phyloP scores from a whole-genome alignment of 2,888 invertebrate species.

The Lordiphosa fenestrarum region DNA sequence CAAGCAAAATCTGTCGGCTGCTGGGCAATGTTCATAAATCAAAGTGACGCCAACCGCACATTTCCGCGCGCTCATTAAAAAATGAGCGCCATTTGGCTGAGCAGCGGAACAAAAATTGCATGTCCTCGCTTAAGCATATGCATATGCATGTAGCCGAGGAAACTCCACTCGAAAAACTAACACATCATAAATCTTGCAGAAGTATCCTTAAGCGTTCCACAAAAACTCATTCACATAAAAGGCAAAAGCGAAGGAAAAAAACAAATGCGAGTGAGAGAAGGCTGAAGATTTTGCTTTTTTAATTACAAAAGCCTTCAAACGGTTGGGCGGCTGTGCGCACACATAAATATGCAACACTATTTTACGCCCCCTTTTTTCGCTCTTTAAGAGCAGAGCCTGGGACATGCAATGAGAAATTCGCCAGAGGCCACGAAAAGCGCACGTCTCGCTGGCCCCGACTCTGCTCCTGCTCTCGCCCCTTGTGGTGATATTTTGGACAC shows the following conservation, averaged over 20 bases:
- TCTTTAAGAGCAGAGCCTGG: conserved; percentile 3
- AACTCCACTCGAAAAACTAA: conserved; percentile 63
- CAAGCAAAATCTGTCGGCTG: conserved; percentile 55
- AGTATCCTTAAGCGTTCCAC: conserved; percentile 64
- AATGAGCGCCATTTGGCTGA: conserved; percentile 66
- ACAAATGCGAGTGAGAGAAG: conserved; percentile 1
- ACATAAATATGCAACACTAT: conserved; percentile 55
- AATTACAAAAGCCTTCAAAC: conserved; percentile 49
- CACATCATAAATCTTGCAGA: conserved; percentile 69
- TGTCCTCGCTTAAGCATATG: conserved; percentile 54
- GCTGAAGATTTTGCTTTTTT: conserved; percentile 30
- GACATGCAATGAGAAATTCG: conserved; percentile 41
- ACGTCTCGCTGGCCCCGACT: not conserved
- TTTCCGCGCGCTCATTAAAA: conserved; percentile 69
- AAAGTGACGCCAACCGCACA: conserved; percentile 50
- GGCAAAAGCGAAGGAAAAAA: conserved; percentile 10
- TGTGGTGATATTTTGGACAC: too few relatives aligned
- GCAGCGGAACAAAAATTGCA: conserved; percentile 53
- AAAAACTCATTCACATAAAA: conserved; percentile 36
- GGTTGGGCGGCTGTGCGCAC: conserved; percentile 18
- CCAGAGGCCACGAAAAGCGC: conserved; percentile 33
- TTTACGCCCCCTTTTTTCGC: conserved; percentile 10
- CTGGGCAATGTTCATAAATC: conserved; percentile 59
- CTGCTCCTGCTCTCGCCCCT: too few relatives aligned
- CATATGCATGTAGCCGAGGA: conserved; percentile 47